phyloP scores from a whole-genome alignment of 2,113 vertebrate species.

The Chlorodrepanis virens region DNA sequence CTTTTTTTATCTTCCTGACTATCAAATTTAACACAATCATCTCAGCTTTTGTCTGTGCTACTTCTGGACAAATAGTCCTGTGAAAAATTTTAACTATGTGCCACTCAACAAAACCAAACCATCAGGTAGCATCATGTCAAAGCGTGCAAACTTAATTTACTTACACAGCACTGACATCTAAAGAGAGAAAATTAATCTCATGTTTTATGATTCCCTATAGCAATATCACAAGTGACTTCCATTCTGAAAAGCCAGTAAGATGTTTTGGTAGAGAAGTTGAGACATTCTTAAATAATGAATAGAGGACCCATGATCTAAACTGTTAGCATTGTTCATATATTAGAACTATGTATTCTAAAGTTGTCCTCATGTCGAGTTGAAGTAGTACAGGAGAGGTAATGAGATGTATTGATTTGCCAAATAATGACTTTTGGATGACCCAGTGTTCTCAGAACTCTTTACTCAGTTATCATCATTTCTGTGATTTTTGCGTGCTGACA shows the following conservation, averaged over 20 bases:
- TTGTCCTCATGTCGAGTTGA: neutral
- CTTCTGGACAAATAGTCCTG: neutral
- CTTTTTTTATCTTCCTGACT: neutral
- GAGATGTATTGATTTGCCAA: neutral
- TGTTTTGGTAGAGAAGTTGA: neutral
- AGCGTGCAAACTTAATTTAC: neutral
- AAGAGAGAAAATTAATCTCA: neutral
- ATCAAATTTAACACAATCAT: neutral
- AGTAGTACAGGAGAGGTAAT: neutral
- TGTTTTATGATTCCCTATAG: neutral
- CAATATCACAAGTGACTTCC: neutral
- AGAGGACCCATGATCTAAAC: neutral
- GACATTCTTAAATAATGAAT: neutral
- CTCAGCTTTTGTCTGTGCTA: neutral
- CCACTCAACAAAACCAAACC: neutral
- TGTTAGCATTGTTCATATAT: neutral
- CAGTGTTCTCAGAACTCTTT: constrained; percentile 25
- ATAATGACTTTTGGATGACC: constrained; percentile 42
- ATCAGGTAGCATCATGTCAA: neutral
- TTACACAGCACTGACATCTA: neutral
- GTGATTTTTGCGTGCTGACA: constrained; percentile 19
- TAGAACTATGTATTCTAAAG: neutral
- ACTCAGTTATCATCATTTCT: neutral
- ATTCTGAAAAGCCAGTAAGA: neutral
- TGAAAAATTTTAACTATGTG: neutral